These are phyloP conservation scores for Callyntrura guangdongensis DNA, from an alignment of 2,888 invertebrate genomes.

Conservation along the genomic window DNA sequence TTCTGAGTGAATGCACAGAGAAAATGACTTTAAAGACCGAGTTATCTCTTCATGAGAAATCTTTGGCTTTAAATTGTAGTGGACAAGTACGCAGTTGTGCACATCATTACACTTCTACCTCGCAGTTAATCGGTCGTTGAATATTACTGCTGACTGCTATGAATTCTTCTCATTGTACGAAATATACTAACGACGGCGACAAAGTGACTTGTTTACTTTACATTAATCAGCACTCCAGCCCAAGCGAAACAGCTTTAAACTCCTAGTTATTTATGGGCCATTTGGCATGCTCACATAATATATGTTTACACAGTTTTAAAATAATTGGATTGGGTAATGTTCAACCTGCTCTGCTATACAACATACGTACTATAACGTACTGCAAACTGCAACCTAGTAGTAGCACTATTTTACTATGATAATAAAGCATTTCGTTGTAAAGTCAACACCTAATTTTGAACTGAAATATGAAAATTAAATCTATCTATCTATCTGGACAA, in stretches of 20 bases:
- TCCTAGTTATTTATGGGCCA: too few species aligned
- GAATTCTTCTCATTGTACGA: neutral
- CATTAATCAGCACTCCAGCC: neutral
- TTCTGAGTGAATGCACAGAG: slow-evolving; percentile 27
- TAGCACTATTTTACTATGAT: too few species aligned
- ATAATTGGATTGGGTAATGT: too few species aligned
- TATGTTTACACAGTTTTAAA: too few species aligned
- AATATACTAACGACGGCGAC: neutral
- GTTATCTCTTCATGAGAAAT: slow-evolving; percentile 36
- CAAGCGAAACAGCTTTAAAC: neutral
- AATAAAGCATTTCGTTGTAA: too few species aligned
- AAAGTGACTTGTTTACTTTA: slow-evolving; percentile 11
- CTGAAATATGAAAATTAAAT: too few species aligned
- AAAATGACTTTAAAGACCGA: slow-evolving; percentile 11
- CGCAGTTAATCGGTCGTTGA: neutral
- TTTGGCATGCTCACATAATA: too few species aligned
- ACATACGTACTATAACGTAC: too few species aligned
- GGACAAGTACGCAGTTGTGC: neutral
- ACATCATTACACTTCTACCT: neutral
- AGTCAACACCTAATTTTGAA: too few species aligned
- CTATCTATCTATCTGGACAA: too few species aligned
- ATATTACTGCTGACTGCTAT: neutral
- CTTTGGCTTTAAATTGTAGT: neutral
- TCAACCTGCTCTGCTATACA: too few species aligned
- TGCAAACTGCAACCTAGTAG: too few species aligned